Conservation (phyloP, 2,113 vertebrate species). For the Thymallus thymallus region DNA sequence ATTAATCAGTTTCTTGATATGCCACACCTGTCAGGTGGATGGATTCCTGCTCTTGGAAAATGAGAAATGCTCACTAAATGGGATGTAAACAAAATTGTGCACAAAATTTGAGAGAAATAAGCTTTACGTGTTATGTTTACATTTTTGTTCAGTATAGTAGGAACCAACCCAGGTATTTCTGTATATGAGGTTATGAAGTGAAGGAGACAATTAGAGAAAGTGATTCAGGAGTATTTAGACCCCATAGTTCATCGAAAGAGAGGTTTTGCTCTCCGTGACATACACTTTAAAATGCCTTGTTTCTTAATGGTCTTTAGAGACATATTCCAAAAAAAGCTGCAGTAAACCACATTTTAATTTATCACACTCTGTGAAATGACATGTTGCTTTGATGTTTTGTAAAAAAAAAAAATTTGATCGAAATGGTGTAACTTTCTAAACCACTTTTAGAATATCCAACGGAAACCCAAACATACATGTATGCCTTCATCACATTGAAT, state of each 20-base stretch:
- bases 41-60: background rate
- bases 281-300: constrained; percentile 31
- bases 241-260: background rate
- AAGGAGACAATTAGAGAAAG: background rate
- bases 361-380: constrained; percentile 19
- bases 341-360: constrained; percentile 37
- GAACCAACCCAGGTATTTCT: background rate
- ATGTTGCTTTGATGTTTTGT: constrained; percentile 44
- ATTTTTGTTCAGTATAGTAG: no score
- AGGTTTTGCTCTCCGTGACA: constrained; percentile 19
- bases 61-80: no score
- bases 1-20: no score
- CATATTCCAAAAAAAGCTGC: constrained; percentile 25
- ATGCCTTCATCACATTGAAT: constrained; percentile 39
- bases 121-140: no score
- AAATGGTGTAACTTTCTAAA: constrained; percentile 41
- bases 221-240: background rate
- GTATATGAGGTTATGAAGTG: background rate
- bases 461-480: constrained; percentile 25
- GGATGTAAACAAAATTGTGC: no score
- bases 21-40: no score
- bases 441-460: constrained; percentile 40
- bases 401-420: constrained; percentile 30
- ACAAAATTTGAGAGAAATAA: no score
- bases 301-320: constrained; percentile 39